Percentiles rank a stretch among this genome's conserved stretches.
phyloP scores from a whole-genome alignment of 2,888 invertebrate genomes.

The Brenthis daphne region DNA sequence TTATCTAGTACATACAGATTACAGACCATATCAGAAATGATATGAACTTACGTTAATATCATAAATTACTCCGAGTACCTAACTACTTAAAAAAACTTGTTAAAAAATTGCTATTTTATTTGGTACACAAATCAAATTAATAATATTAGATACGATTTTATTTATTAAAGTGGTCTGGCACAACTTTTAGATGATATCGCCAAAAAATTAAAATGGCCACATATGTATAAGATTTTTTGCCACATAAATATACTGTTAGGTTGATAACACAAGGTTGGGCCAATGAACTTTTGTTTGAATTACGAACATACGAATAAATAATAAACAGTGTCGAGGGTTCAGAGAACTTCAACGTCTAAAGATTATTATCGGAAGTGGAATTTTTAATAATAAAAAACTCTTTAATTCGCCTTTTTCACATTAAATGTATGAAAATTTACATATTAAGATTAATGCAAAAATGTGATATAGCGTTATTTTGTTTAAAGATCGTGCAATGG shows the following conservation, averaged over 20 bases:
- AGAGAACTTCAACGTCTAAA: slow-evolving; percentile 7
- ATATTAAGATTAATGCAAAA: no score
- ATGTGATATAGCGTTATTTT: no score
- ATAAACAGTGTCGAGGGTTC: slow-evolving; percentile 14
- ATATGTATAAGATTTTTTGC: neutral
- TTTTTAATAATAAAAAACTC: slow-evolving; percentile 1
- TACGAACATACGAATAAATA: neutral
- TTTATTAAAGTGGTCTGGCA: slow-evolving; percentile 36
- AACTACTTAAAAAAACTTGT: no score
- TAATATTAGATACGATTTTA: slow-evolving; percentile 5
- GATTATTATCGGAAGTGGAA: slow-evolving; percentile 18
- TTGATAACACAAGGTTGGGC: slow-evolving; percentile 7
- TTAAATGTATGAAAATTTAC: no score
- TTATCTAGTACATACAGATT: no score
- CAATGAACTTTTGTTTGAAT: slow-evolving; percentile 11
- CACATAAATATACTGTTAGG: neutral
- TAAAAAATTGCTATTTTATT: no score
- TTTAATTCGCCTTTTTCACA: no score
- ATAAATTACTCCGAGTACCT: no score
- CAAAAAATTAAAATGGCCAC: slow-evolving; percentile 25
- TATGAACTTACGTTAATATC: no score
- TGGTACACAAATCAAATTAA: slow-evolving; percentile 9
- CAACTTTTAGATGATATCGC: slow-evolving; percentile 22
- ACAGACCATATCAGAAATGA: no score
- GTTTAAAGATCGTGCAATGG: no score